Evolutionary conservation across 2,113 vertebrate species (phyloP), one percentile per base, ranked within the genome.

Genomic region (Epinephelus cyanopodus): DNA sequence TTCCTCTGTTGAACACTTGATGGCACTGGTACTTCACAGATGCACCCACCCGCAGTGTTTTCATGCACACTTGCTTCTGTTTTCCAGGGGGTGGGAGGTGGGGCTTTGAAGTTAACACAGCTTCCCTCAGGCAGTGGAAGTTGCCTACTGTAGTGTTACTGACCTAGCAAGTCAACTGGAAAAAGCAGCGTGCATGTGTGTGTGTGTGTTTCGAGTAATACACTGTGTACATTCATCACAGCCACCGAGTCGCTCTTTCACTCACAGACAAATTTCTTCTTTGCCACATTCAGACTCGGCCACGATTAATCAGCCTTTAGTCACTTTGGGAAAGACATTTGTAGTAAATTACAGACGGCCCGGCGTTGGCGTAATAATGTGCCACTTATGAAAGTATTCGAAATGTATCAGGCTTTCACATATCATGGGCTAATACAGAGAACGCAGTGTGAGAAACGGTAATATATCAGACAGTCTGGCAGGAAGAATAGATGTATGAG

Each of bases 51-150:
- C 17, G 81, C 71, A 61, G 81, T 56, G 90, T 90, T 80, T 77
- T 83, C 75, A 85, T 80, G 81, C 84, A 86, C 87, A 86, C 82
- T 84, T 77, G 79, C 86, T 81, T 76, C 83, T 80, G 90, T 92
- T 91, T 87, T 86, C 74, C 50, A 67, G 60, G 74, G 65, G 77
- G 62, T 58, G 67, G 68, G 69, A 81, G 65, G 80, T 60, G 72
- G 79, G 70, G 72, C 82, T 88, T 94, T 94, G 90, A 93, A 93
- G 92, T 89, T 79, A 61, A 81, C 82, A 25, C 71, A 74, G 82
- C 29, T 92, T 58, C 87, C 95, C 92, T 90, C 80, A 69, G 90
- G 95, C 89, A 65, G 66, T 92, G 94, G 91, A 95, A 94, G 92
- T 91, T 71, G 75, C 89, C 86, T 80, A 86, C 87, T 91, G 92